These are phyloP conservation scores for Ypsolopha sequella DNA, from an alignment of 2,888 invertebrate species.

Conservation along the genomic window DNA sequence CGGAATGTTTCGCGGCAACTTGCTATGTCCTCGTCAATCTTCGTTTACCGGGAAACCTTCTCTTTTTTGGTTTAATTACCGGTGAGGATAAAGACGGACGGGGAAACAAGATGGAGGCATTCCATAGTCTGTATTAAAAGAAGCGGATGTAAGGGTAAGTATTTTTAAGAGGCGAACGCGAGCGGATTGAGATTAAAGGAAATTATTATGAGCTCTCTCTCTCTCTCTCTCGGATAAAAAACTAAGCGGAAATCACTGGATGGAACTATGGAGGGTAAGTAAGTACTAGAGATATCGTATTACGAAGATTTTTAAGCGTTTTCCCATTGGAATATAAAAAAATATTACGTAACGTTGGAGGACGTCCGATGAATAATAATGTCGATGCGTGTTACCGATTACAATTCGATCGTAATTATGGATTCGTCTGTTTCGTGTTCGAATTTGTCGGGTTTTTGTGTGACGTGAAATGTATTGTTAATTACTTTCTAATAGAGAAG, in stretches of 20 bases:
- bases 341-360: slow-evolving; percentile 44
- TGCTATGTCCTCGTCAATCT: slow-evolving; percentile 15
- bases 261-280: slow-evolving; percentile 25
- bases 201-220: slow-evolving; percentile 63
- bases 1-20: slow-evolving; percentile 38
- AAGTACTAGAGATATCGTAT: slow-evolving; percentile 28
- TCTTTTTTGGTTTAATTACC: slow-evolving; percentile 57
- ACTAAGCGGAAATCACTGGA: slow-evolving; percentile 55
- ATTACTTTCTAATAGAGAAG: slow-evolving; percentile 57
- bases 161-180: slow-evolving; percentile 65
- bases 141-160: slow-evolving; percentile 68
- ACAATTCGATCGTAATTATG: slow-evolving; percentile 45
- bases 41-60: slow-evolving; percentile 17
- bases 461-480: slow-evolving; percentile 35
- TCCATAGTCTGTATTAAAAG: slow-evolving; percentile 66
- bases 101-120: slow-evolving; percentile 49
- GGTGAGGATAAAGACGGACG: slow-evolving; percentile 53
- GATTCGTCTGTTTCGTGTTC: slow-evolving; percentile 25
- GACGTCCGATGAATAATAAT: slow-evolving; percentile 39
- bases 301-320: slow-evolving; percentile 44
- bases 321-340: slow-evolving; percentile 18
- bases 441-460: slow-evolving; percentile 27
- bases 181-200: slow-evolving; percentile 65
- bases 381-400: slow-evolving; percentile 38
- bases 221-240: slow-evolving; percentile 41